Conservation (phyloP, 2,888 invertebrate genomes). For the Rhagonycha lutea region DNA sequence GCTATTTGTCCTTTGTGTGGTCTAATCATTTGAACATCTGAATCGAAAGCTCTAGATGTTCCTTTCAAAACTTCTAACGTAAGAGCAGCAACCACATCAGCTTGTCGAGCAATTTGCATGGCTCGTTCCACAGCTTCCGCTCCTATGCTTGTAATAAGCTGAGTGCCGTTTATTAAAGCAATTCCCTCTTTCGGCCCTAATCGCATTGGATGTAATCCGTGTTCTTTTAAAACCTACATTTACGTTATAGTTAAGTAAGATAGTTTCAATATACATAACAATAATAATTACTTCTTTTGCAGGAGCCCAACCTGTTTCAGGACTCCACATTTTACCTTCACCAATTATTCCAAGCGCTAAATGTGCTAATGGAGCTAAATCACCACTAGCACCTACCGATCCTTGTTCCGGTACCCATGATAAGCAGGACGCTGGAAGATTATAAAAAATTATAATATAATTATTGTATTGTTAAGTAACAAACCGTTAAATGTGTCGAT, state of each 20-base stretch:
- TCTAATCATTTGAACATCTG: slow-evolving; percentile 64
- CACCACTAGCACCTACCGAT: slow-evolving; percentile 70
- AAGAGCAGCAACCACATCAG: slow-evolving; percentile 67
- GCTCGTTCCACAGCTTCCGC: slow-evolving; percentile 67
- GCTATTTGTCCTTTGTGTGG: slow-evolving; percentile 66
- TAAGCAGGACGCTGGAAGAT: slow-evolving; percentile 60
- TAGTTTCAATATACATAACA: not conserved
- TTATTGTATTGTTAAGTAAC: slow-evolving; percentile 13
- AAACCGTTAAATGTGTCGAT: slow-evolving; percentile 68
- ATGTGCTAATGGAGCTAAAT: slow-evolving; percentile 68
- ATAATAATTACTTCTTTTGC: slow-evolving; percentile 57
- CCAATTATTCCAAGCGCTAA: slow-evolving; percentile 68
- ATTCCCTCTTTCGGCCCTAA: slow-evolving; percentile 68
- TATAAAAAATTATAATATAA: not conserved
- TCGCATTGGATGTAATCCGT: slow-evolving; percentile 60
- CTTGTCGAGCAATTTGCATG: slow-evolving; percentile 62
- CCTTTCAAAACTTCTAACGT: slow-evolving; percentile 69
- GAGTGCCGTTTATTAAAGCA: slow-evolving; percentile 70
- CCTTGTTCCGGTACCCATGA: slow-evolving; percentile 71
- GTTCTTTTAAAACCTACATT: slow-evolving; percentile 55
- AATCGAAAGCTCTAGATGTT: slow-evolving; percentile 66
- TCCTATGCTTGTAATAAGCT: slow-evolving; percentile 67
- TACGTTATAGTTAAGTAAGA: not conserved
- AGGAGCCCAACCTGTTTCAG: slow-evolving; percentile 65
- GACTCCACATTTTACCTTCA: slow-evolving; percentile 71